Evolutionary conservation across 2,113 vertebrate genomes (phyloP).

Genomic region (Mesoclemmys tuberculata): DNA sequence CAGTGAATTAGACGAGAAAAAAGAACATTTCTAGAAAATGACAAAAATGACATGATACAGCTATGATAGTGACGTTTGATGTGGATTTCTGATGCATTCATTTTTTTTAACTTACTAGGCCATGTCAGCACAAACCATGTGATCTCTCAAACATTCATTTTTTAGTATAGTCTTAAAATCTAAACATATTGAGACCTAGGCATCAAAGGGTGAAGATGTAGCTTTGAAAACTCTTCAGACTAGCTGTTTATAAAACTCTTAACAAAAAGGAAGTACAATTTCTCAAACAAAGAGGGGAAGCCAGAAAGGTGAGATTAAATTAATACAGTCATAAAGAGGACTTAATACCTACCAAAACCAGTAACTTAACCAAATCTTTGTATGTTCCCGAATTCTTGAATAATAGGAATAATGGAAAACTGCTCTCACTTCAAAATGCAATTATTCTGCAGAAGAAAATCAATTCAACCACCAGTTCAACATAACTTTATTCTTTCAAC

Average conservation of each 20-base stretch:
- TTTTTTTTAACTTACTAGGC: too few species aligned
- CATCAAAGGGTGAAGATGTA: background rate
- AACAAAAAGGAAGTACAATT: background rate
- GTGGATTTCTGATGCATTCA: too few species aligned
- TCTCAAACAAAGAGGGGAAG: background rate
- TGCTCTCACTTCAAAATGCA: background rate
- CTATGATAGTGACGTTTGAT: too few species aligned
- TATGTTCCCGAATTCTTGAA: background rate
- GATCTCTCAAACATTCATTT: background rate
- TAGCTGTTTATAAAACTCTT: background rate
- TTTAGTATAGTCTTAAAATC: background rate
- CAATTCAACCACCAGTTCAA: background rate
- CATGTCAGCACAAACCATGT: background rate
- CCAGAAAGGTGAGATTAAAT: background rate
- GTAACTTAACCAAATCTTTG: background rate
- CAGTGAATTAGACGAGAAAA: background rate
- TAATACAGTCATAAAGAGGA: background rate
- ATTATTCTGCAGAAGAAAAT: background rate
- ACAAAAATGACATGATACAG: background rate
- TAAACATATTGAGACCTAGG: background rate
- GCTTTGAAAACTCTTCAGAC: background rate
- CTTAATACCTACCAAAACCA: background rate
- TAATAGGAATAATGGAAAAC: background rate
- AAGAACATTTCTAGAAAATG: background rate
- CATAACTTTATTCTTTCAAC: background rate